Conservation (phyloP, 1,140 invertebrate species). For the Euschistus heros region DNA sequence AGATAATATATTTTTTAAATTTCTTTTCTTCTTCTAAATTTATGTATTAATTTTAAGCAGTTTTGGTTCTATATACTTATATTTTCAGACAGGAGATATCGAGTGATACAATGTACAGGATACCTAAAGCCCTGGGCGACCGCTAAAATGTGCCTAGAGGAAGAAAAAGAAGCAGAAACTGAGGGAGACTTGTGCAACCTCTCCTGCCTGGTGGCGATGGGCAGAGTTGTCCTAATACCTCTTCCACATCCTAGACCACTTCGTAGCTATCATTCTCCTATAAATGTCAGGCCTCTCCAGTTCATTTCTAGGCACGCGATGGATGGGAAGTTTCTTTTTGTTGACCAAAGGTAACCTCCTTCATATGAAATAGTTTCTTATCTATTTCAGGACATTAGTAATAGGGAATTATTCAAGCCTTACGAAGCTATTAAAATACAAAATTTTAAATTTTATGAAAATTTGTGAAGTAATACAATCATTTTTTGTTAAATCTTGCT, state of each 20-base stretch:
- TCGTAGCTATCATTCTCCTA: conserved; percentile 22
- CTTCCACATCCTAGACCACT: conserved; percentile 27
- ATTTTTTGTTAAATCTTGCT: too few relatives aligned
- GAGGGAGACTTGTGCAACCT: conserved; percentile 65
- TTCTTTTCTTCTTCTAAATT: too few relatives aligned
- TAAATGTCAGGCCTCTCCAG: conserved; percentile 31
- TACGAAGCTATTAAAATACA: too few relatives aligned
- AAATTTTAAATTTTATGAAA: too few relatives aligned
- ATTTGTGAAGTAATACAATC: too few relatives aligned
- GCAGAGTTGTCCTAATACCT: conserved; percentile 48
- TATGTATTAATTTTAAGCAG: not conserved
- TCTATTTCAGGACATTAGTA: conserved; percentile 8
- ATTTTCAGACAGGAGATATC: conserved; percentile 59
- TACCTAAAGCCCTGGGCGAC: conserved; percentile 87
- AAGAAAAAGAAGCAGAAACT: conserved; percentile 44
- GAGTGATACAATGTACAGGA: conserved; percentile 76
- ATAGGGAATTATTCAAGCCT: too few relatives aligned
- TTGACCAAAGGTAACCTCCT: conserved; percentile 53
- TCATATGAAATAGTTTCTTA: not conserved
- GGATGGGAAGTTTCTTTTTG: conserved; percentile 51
- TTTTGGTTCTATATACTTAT: conserved; percentile 17
- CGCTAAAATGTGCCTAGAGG: conserved; percentile 58
- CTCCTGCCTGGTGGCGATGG: conserved; percentile 76
- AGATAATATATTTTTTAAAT: too few relatives aligned
- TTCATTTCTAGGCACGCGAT: conserved; percentile 51